Evolutionary conservation across 2,888 invertebrate genomes (phyloP), one percentile per base, ranked within the genome.

Genomic region (Drosophila longiperda): DNA sequence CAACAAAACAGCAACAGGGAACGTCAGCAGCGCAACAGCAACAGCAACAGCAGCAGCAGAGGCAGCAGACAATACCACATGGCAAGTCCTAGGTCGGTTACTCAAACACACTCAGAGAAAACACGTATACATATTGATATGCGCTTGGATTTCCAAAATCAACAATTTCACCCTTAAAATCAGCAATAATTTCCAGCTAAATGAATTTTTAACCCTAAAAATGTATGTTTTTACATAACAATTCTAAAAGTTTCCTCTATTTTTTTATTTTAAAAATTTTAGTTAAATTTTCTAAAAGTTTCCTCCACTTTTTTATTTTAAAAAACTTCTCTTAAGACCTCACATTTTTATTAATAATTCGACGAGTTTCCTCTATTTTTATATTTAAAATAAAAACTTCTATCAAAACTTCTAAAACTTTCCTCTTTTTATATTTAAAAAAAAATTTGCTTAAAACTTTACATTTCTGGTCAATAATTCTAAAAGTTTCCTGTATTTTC

Each of bases 11-110:
- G 45, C 64, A 63, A 38, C 70, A 62, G 58, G 57, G 49, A 45
- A 60, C 53, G 68, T 61, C 66, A 61, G 23, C 71, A 77, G 49
- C 66, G 63, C 49, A 72, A 71, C 87, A 84, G 83, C 59, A 61
- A 33, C 65, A 79, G 36, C 63, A 63, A 20, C 69, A 64, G 42
- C 48, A 71, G 40, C 69, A 53, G 59, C 66, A 59, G 57, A 73
- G 66, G 70, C 53, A 71, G 78, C 87, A 84, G 89, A 91, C 91
- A 91, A 91, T 88, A 88, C 79, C 82, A 86, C 83, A 88, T 91
- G 85, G 82, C 89, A 91, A 91, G 91, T 91, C 91, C 91, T 91
- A 91, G 91, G 91, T 91, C 91, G 91, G 91, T 91, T 91, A 91
- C 91, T 89, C 83, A 81, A 77, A 75, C 73, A 78, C 73, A 64